A percentile compares a stretch with the other conserved stretches of the same genome.
phyloP scores from a whole-genome alignment of 2,888 invertebrate species.

The Ditylenchus weischeri region DNA sequence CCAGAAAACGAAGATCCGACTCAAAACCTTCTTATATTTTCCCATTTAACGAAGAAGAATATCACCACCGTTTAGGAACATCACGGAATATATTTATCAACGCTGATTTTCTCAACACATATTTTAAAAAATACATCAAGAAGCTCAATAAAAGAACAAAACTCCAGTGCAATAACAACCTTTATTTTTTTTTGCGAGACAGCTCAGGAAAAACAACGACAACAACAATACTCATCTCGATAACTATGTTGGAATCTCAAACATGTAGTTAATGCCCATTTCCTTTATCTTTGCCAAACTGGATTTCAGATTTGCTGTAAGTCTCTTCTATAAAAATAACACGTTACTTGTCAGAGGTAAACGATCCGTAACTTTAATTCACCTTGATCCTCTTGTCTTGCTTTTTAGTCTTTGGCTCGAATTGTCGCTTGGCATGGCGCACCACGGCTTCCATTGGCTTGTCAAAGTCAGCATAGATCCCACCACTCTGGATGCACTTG shows the following conservation, averaged over 20 bases:
- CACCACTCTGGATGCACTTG: constrained; percentile 18
- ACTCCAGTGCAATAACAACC: no score
- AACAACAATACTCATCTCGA: no score
- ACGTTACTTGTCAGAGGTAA: no score
- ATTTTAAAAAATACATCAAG: no score
- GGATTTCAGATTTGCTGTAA: constrained; percentile 10
- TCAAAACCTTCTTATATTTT: no score
- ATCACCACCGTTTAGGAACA: no score
- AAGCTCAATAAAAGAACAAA: no score
- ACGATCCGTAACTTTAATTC: neutral
- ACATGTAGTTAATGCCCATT: constrained; percentile 24
- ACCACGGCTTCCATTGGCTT: constrained; percentile 12
- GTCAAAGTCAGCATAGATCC: constrained; percentile 12
- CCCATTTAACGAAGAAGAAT: no score
- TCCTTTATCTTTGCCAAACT: constrained; percentile 17
- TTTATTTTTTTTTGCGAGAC: neutral
- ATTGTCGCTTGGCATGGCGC: constrained; percentile 12
- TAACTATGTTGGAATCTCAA: constrained; percentile 11
- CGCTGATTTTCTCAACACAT: no score
- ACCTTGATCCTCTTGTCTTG: constrained; percentile 21
- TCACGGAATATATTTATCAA: no score
- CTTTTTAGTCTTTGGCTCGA: constrained; percentile 15
- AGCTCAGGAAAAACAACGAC: neutral
- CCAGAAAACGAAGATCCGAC: no score
- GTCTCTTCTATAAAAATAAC: constrained; percentile 8